These are phyloP conservation scores for Phrynocephalus forsythii DNA, from an alignment of 2,797 vertebrate genomes.

Conservation along the genomic window DNA sequence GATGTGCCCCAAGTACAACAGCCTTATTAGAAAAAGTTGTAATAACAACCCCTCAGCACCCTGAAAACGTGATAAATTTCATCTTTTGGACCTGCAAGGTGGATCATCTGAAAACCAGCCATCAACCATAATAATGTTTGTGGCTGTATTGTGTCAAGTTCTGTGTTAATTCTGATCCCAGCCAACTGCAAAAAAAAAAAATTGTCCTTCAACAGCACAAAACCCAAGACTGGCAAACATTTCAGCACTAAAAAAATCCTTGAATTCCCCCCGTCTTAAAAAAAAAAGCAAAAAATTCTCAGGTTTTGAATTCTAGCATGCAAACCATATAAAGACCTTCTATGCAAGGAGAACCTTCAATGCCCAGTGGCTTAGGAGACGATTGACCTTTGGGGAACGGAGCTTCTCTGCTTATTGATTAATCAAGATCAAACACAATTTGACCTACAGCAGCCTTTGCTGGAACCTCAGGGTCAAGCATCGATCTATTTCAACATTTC, in stretches of 20 bases:
- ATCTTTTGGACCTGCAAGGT: too few relatives aligned
- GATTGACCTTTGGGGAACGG: background rate
- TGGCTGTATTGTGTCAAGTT: background rate
- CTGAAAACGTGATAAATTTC: too few relatives aligned
- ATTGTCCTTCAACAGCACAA: background rate
- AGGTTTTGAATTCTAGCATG: background rate
- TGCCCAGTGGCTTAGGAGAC: slow-evolving; percentile 1
- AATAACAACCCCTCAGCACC: too few relatives aligned
- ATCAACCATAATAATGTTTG: too few relatives aligned
- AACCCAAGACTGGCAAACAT: background rate
- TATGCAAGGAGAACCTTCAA: background rate
- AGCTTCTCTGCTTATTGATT: background rate
- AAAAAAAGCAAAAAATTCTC: background rate
- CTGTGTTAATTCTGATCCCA: background rate
- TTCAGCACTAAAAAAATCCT: background rate
- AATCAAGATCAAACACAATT: slow-evolving; percentile 17
- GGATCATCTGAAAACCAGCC: too few relatives aligned
- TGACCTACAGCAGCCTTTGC: background rate
- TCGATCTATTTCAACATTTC: background rate
- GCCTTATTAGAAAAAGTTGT: too few relatives aligned
- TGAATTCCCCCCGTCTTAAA: background rate
- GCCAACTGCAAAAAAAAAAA: background rate
- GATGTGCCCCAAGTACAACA: too few relatives aligned
- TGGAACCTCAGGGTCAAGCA: background rate
- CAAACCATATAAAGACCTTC: background rate